These are phyloP conservation scores for Ganaspis sp. DNA, from an alignment of 1,140 invertebrate species.

Conservation along the genomic window DNA sequence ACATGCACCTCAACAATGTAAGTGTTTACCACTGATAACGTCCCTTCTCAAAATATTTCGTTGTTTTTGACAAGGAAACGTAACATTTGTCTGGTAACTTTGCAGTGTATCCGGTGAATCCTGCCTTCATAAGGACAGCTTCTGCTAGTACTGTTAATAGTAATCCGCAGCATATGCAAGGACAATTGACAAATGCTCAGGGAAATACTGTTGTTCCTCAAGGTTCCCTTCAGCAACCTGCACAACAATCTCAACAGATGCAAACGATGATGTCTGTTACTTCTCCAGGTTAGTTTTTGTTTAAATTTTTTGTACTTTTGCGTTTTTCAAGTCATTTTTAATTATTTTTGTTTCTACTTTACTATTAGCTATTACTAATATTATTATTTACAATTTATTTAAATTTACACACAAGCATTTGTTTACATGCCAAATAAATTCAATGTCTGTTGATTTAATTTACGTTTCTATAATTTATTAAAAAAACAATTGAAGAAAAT, in stretches of 20 bases:
- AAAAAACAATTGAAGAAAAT: too few relatives aligned
- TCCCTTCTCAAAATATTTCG: not conserved
- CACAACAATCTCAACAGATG: conserved; percentile 65
- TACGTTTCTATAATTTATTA: too few relatives aligned
- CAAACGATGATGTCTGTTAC: conserved; percentile 64
- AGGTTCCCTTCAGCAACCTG: conserved; percentile 65
- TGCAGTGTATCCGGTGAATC: conserved; percentile 50
- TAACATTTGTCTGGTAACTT: not conserved
- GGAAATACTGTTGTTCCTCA: conserved; percentile 67
- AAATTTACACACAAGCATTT: too few relatives aligned
- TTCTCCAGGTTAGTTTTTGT: conserved; percentile 58
- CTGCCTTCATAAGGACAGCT: conserved; percentile 62
- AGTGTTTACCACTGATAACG: conserved; percentile 44
- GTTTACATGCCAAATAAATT: too few relatives aligned
- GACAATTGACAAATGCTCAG: conserved; percentile 64
- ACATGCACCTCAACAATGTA: conserved; percentile 59
- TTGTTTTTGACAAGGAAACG: too few relatives aligned
- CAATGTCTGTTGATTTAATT: too few relatives aligned
- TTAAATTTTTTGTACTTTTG: not conserved
- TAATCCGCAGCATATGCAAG: conserved; percentile 66
- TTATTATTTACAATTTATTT: too few relatives aligned
- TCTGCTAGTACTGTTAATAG: conserved; percentile 63
- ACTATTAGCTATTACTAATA: too few relatives aligned
- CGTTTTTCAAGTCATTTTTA: too few relatives aligned
- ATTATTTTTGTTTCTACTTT: too few relatives aligned